A percentile compares a stretch with the other conserved stretches of the same genome.
Conservation (phyloP, 2,888 invertebrate genomes). For the Tiphia femorata region DNA sequence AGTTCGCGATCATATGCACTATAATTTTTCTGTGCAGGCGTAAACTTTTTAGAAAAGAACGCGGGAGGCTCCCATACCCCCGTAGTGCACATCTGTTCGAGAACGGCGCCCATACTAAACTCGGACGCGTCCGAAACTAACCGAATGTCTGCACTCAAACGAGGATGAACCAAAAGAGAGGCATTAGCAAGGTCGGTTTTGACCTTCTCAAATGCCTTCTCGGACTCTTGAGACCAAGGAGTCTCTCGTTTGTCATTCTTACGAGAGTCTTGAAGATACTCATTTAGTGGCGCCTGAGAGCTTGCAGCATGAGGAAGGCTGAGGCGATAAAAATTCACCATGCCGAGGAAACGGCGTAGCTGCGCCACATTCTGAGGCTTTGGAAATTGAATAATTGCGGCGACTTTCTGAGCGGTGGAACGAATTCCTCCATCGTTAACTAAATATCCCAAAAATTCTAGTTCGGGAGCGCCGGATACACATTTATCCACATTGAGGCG, state of each 20-base stretch:
- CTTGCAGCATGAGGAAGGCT: constrained; percentile 57
- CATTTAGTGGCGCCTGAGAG: constrained; percentile 19
- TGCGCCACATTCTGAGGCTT: constrained; percentile 47
- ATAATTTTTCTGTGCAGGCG: constrained; percentile 33
- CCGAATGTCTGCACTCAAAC: constrained; percentile 16
- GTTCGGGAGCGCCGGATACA: not conserved
- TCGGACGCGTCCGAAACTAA: constrained; percentile 35
- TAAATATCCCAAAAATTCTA: not conserved
- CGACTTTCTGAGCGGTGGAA: not conserved
- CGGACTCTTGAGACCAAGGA: constrained; percentile 1
- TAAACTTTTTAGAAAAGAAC: constrained; percentile 21
- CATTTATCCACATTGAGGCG: not conserved
- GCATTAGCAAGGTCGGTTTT: constrained; percentile 13
- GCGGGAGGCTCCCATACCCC: constrained; percentile 21
- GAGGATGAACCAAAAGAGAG: constrained; percentile 22
- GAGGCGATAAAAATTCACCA: constrained; percentile 60
- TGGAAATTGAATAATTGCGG: not conserved
- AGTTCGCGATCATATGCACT: constrained; percentile 37
- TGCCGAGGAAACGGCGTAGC: constrained; percentile 57
- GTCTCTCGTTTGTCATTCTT: constrained; percentile 26
- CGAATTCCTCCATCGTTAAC: not conserved
- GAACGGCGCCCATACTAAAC: constrained; percentile 24
- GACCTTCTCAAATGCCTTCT: constrained; percentile 23
- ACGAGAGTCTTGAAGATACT: constrained; percentile 27
- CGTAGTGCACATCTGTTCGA: constrained; percentile 13